Conservation (phyloP, 1,140 invertebrate species). For the Drosophila kurseongensis region DNA sequence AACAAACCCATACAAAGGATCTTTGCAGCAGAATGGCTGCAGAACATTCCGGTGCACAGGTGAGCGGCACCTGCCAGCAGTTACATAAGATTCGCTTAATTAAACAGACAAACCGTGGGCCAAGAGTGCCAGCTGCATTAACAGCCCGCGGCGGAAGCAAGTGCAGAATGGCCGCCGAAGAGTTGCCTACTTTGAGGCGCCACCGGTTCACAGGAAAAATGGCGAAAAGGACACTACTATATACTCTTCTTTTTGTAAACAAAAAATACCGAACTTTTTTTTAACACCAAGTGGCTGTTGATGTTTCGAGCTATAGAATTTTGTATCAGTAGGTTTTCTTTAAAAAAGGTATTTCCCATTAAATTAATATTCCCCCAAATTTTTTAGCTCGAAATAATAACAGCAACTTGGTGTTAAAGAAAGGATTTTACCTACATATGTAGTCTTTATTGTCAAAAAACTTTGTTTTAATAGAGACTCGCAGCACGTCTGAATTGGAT, state of each 20-base stretch:
- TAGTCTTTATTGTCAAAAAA: no score
- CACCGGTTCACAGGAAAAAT: neutral
- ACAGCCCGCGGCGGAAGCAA: conserved; percentile 51
- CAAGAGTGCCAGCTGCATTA: conserved; percentile 33
- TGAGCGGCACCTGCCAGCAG: conserved; percentile 42
- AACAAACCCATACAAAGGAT: neutral
- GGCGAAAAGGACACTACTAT: neutral
- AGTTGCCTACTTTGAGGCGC: conserved; percentile 12
- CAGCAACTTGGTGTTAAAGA: no score
- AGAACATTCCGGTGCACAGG: conserved; percentile 23
- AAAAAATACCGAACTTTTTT: no score
- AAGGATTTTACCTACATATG: no score
- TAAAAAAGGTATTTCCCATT: no score
- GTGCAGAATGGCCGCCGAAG: conserved; percentile 8
- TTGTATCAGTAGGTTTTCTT: no score
- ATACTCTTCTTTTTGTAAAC: neutral
- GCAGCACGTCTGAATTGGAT: no score
- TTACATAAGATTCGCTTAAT: conserved; percentile 48
- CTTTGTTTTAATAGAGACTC: no score
- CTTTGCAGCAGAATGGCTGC: neutral
- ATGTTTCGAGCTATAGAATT: no score
- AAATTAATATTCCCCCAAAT: no score
- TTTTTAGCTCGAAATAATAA: no score
- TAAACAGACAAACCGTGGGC: conserved; percentile 44
- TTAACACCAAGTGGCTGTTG: no score